Base-by-base conservation (phyloP, 2,888 invertebrate genomes). In the Catocala nupta region DNA sequence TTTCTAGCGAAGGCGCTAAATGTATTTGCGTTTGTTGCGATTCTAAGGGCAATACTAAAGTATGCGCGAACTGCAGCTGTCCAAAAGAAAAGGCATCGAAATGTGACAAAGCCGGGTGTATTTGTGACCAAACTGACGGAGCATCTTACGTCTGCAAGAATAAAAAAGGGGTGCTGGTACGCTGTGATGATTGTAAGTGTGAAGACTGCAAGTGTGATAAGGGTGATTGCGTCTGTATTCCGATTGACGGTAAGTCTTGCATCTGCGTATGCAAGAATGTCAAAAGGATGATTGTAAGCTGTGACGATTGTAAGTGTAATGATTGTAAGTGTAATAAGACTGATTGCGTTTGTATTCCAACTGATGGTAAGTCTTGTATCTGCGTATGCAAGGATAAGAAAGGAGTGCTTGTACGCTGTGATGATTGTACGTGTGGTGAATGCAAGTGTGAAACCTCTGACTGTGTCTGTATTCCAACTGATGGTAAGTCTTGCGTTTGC, bases 281-380 rank as follows among this genome's bases (percentile, higher is more conserved):
- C 0, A 57, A 70, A 39, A 75, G 75, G 0, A 64, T 66, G 5
- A 61, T 77, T 5, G 42, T 66, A 0, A 66, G 65, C 3, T 84
- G 83, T 49, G 62, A 72, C 5, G 75, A 81, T 33, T 53, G 55
- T 5, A 52, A 58, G 9, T 58, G 70, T 43, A 25, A 56, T 7
- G 48, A 48, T 48, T 68, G 71, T 55, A 77, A 67, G 34, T 54
- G 54, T 34, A 44, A 44, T 13, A 78, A 77, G n/a, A 42, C 72
- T 3, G 77, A 73, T 43, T 88, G 88, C 53, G 51, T 74, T 39
- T 86, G 85, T 34, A 67, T 88, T 1, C 59, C 63, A 0, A 82
- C 81, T 59, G 51, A 68, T 0, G 56, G 59, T n/a, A 48, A 60
- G 0, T 59, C 51, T 7, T 61, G 63, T 5, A 13, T 70, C 10